Percentiles rank a stretch among this genome's conserved stretches.
Evolutionary conservation across 2,797 vertebrate genomes (phyloP).

Genomic region (Enteromius trimaculatus): DNA sequence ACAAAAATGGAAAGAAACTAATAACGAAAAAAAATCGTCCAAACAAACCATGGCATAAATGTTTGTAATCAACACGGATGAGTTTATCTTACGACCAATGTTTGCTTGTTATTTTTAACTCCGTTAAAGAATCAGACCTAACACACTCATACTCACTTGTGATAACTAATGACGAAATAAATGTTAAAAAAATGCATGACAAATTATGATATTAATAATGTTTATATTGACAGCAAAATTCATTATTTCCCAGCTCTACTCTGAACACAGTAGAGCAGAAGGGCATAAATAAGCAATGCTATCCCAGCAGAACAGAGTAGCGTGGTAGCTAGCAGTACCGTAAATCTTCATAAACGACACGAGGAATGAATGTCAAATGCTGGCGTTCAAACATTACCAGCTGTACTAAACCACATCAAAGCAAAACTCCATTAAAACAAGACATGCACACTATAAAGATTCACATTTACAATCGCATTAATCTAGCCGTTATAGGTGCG

Average conservation of each 20-base stretch:
- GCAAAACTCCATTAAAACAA: constrained; percentile 40
- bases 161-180: neutral
- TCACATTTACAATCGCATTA: constrained; percentile 66
- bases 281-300: constrained; percentile 4
- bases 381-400: neutral
- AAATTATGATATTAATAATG: neutral
- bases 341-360: constrained; percentile 5
- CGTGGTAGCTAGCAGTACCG: neutral
- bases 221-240: neutral
- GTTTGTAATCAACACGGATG: neutral
- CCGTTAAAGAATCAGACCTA: neutral
- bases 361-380: neutral
- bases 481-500: constrained; percentile 64
- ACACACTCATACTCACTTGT: neutral
- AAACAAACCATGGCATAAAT: neutral
- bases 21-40: neutral
- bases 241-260: neutral
- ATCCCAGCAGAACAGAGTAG: neutral
- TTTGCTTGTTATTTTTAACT: neutral
- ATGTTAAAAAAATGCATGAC: neutral
- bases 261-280: neutral
- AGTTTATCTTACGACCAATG: neutral
- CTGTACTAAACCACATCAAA: constrained; percentile 29
- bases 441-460: constrained; percentile 59
- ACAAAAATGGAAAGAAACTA: neutral